Percentiles rank a stretch among this genome's conserved stretches.
Conservation (phyloP, 2,888 invertebrate species). For the Netelia inedita region DNA sequence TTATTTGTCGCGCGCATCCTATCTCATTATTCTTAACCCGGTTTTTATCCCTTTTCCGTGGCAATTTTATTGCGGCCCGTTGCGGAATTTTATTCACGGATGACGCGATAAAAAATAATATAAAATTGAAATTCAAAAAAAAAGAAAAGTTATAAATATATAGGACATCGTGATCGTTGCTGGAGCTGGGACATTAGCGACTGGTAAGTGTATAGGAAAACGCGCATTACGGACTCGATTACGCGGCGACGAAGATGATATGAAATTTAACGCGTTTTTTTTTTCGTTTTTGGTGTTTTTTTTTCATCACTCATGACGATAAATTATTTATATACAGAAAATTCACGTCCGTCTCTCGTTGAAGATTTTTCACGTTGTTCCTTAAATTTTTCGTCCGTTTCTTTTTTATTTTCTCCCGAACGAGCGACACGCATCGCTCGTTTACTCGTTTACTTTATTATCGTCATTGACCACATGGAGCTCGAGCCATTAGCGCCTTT, state of each 20-base stretch:
- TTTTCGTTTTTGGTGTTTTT: too few species aligned
- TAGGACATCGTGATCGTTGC: neutral
- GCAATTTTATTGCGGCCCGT: constrained; percentile 36
- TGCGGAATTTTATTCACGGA: constrained; percentile 42
- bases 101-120: constrained; percentile 19
- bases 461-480: constrained; percentile 9
- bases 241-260: constrained; percentile 18
- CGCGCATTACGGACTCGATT: constrained; percentile 38
- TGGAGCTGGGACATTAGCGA: too few species aligned
- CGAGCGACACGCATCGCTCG: constrained; percentile 27
- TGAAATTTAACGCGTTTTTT: constrained; percentile 28
- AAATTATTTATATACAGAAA: constrained; percentile 34
- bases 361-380: constrained; percentile 5
- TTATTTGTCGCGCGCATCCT: constrained; percentile 24
- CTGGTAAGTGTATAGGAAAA: constrained; percentile 45
- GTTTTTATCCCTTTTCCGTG: constrained; percentile 16
- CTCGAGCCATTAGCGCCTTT: constrained; percentile 24
- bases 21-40: constrained; percentile 45
- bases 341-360: constrained; percentile 3
- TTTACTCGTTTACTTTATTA: constrained; percentile 53
- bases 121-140: constrained; percentile 5
- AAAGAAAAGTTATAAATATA: neutral
- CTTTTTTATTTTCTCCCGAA: neutral
- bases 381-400: neutral
- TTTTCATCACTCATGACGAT: neutral